Base-by-base conservation (phyloP, 2,888 invertebrate species). In the Hetaerina titia region DNA sequence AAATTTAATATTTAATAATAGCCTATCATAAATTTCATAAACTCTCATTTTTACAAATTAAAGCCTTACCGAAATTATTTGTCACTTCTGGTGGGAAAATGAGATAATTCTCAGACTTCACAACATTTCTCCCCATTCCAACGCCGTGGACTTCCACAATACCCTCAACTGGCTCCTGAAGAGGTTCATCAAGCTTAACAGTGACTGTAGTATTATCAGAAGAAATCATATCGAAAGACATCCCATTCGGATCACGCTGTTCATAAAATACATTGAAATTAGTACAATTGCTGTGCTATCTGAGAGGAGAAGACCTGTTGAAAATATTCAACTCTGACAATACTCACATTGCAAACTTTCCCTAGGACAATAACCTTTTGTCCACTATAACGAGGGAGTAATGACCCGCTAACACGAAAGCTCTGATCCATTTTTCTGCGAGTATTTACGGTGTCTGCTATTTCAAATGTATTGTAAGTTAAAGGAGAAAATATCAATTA, bases 181-280 rank as follows among this genome's bases (percentile, higher is more conserved):
- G 56, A 2, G 92, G 92, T 69, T 69, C 92, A 56, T 25, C 92
- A 6, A 92, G 56, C 31, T 92, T 92, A 6, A 92, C 92, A 56
- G 45, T 92, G 56, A 92, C 92, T 45, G 64, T 69, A 9, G 92
- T 92, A n/a, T 92, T 92, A 56, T 92, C 92, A 8, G 92, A 92
- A n/a, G 92, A 92, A 57, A 92, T 64, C 45, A 92, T 92, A n/a
- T 92, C 92, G 92, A 92, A 92, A 56, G 69, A 22, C 69, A 69
- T 92, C 25, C 92, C 92, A 74, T 45, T 92, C 2, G 92, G 92
- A 31, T 92, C 92, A 57, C 92, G 92, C 92, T 92, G 45, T 1
- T 15, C 15, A 69, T 15, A 19, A 92, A 69, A 64, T 2, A 25
- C 5, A 60, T 58, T 56, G 17, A 64, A 7, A 8, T 69, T 19